Evolutionary conservation across 2,797 vertebrate genomes (phyloP).

Genomic region (Xenops minutus): DNA sequence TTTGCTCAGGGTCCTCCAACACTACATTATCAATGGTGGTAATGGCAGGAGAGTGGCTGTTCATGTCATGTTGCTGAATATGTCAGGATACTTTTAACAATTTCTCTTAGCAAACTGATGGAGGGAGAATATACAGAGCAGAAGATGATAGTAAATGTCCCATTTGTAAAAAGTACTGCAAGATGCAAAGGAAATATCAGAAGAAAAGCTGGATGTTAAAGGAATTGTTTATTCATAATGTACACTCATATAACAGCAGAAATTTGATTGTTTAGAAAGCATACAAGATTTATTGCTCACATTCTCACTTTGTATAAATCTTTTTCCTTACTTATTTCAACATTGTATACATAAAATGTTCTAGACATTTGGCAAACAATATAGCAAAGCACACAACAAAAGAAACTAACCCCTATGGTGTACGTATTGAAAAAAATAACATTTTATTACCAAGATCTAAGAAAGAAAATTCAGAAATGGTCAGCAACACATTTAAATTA

Average conservation of each 20-base stretch:
- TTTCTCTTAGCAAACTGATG: background rate
- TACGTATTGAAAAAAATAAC: background rate
- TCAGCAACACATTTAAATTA: slow-evolving; percentile 30
- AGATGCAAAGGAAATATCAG: background rate
- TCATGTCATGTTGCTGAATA: background rate
- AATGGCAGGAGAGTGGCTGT: background rate
- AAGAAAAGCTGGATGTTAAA: background rate
- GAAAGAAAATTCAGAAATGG: slow-evolving; percentile 9
- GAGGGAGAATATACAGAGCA: background rate
- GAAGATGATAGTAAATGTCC: background rate
- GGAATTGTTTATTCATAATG: background rate
- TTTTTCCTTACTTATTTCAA: background rate
- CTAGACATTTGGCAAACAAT: background rate
- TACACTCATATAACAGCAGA: background rate
- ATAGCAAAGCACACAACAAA: background rate
- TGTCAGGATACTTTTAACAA: background rate
- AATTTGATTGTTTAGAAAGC: background rate
- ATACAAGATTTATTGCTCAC: background rate
- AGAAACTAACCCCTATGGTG: background rate
- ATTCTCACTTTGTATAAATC: background rate
- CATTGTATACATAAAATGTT: background rate
- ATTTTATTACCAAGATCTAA: background rate
- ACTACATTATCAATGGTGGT: background rate
- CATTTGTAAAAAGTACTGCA: background rate
- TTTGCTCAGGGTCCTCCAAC: background rate